Percentiles rank a stretch among this genome's conserved stretches.
Conservation (phyloP, 2,113 vertebrate species). For the Mastomys coucha region DNA sequence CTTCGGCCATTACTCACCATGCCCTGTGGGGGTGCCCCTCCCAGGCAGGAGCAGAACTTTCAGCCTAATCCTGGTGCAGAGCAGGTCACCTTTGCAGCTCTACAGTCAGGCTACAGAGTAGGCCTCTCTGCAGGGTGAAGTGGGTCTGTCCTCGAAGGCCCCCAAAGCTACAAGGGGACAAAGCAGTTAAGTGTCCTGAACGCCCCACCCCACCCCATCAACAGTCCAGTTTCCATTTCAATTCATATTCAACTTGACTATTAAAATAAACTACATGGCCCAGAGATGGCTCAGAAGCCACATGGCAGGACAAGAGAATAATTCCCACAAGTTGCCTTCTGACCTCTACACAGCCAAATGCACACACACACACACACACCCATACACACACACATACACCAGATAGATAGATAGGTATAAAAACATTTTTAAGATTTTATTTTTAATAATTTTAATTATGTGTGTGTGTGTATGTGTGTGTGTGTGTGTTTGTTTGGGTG, state of each 20-base stretch:
- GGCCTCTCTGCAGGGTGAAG: background rate
- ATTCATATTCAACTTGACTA: background rate
- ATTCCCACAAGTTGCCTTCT: background rate
- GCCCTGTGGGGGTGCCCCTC: background rate
- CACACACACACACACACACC: background rate
- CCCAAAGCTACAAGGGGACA: background rate
- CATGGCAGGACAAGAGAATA: background rate
- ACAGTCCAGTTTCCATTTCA: background rate
- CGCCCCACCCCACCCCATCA: too few species aligned
- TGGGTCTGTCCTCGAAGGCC: background rate
- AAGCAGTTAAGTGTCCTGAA: too few species aligned
- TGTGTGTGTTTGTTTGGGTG: too few species aligned
- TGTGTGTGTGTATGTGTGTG: background rate
- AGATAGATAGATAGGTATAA: background rate
- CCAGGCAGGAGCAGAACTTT: background rate
- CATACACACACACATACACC: background rate
- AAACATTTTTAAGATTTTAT: too few species aligned
- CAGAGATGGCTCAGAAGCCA: background rate
- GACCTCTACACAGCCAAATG: background rate
- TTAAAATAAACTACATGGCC: background rate
- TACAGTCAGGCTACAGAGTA: background rate
- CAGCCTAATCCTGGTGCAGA: too few species aligned
- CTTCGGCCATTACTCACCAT: rapidly evolving
- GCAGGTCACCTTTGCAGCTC: background rate
- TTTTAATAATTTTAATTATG: background rate